These are phyloP conservation scores for Mactromeris polynyma DNA, from an alignment of 2,888 invertebrate genomes.

Conservation along the genomic window DNA sequence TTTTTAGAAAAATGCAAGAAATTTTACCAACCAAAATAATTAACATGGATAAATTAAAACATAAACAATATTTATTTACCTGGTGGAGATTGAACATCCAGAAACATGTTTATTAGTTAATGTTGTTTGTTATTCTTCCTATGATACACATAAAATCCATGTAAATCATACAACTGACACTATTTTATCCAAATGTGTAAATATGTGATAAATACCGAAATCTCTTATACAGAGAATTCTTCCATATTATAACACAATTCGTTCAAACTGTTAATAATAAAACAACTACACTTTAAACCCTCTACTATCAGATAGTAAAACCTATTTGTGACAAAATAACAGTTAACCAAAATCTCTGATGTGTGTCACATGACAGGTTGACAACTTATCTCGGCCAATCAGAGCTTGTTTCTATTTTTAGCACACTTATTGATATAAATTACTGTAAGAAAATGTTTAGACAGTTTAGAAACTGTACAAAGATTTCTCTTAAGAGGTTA, in stretches of 20 bases:
- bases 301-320: constrained; percentile 1
- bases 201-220: background rate
- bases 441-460: constrained; percentile 34
- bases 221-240: background rate
- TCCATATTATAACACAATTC: background rate
- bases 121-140: background rate
- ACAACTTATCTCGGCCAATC: constrained; percentile 60
- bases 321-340: constrained; percentile 15
- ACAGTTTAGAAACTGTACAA: background rate
- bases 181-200: background rate
- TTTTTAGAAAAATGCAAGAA: too few species aligned
- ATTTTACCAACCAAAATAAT: background rate
- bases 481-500: background rate
- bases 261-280: background rate
- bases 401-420: constrained; percentile 45
- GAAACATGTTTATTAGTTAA: constrained; percentile 43
- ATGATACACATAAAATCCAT: background rate
- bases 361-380: constrained; percentile 62
- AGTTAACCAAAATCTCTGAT: constrained; percentile 20
- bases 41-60: background rate
- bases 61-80: constrained; percentile 35
- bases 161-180: background rate
- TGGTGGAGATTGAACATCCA: constrained; percentile 61
- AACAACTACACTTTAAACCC: constrained; percentile 6
- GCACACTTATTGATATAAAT: constrained; percentile 31